A percentile compares a stretch with the other conserved stretches of the same genome.
Evolutionary conservation across 2,113 vertebrate species (phyloP).

Genomic region (Psittacula cyanocephala): DNA sequence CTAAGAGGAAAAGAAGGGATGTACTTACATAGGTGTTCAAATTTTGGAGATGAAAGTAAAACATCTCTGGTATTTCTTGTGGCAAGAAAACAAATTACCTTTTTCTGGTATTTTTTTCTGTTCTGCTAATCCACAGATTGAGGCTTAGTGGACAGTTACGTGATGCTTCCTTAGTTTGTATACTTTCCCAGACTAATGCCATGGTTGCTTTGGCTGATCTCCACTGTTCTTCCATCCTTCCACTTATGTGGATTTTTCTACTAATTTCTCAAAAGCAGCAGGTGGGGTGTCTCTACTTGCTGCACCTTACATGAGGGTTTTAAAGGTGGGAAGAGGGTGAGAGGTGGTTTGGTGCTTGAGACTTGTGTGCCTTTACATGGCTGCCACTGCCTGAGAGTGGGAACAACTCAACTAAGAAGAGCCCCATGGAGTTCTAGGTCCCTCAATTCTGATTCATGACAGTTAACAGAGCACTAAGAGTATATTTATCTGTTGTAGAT

Average conservation of each 20-base stretch:
- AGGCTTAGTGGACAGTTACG: background rate
- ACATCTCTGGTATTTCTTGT: background rate
- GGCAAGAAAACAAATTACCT: background rate
- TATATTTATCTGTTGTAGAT: background rate
- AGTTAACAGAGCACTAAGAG: background rate
- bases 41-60: background rate
- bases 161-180: background rate
- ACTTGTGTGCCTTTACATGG: background rate
- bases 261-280: background rate
- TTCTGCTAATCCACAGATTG: background rate
- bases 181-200: background rate
- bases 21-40: background rate
- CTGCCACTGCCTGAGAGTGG: rapidly evolving
- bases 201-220: background rate
- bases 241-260: background rate
- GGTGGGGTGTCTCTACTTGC: background rate
- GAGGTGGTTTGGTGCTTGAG: background rate
- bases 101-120: background rate
- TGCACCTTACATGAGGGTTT: background rate
- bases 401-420: background rate
- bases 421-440: rapidly evolving
- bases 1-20: background rate
- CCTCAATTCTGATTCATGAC: background rate
- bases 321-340: background rate
- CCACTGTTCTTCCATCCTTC: background rate